A percentile compares a stretch with the other conserved stretches of the same genome.
Conservation (phyloP, 2,113 vertebrate genomes). For the Emydocephalus ijimae region DNA sequence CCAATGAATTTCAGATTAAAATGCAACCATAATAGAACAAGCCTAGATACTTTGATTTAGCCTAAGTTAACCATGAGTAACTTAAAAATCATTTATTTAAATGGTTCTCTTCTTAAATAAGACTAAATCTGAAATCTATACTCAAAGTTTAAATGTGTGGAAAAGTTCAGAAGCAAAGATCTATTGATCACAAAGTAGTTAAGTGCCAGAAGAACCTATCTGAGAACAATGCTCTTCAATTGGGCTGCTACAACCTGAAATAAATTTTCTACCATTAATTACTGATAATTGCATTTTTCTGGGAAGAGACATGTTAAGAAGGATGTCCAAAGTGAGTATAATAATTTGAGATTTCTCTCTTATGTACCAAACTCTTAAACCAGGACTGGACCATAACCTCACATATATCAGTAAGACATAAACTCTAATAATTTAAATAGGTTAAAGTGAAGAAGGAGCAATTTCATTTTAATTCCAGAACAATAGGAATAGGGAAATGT, state of each 20-base stretch:
- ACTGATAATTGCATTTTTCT: not conserved
- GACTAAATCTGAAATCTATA: not conserved
- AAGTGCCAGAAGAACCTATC: not conserved
- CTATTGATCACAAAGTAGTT: not conserved
- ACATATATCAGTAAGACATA: slow-evolving; percentile 70
- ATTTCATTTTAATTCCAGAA: slow-evolving; percentile 69
- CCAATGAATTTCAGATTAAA: not conserved
- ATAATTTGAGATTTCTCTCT: not conserved
- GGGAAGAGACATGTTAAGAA: not conserved
- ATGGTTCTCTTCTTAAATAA: not conserved
- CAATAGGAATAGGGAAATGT: slow-evolving; percentile 51
- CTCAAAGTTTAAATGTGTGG: not conserved
- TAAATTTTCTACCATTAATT: slow-evolving; percentile 44
- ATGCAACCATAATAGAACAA: not conserved
- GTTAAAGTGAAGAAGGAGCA: slow-evolving; percentile 64
- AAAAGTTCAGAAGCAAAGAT: not conserved
- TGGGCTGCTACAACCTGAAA: slow-evolving; percentile 12
- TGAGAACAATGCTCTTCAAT: not conserved
- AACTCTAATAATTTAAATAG: slow-evolving; percentile 70
- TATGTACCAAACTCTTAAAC: not conserved
- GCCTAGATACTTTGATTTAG: not conserved
- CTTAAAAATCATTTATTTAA: not conserved
- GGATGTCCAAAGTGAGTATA: not conserved
- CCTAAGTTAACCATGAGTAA: not conserved
- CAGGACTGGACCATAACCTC: slow-evolving; percentile 46